These are phyloP conservation scores for Agelas oroides DNA, from an alignment of 37 sponge, comb jelly and placozoan species.

Conservation along the genomic window DNA sequence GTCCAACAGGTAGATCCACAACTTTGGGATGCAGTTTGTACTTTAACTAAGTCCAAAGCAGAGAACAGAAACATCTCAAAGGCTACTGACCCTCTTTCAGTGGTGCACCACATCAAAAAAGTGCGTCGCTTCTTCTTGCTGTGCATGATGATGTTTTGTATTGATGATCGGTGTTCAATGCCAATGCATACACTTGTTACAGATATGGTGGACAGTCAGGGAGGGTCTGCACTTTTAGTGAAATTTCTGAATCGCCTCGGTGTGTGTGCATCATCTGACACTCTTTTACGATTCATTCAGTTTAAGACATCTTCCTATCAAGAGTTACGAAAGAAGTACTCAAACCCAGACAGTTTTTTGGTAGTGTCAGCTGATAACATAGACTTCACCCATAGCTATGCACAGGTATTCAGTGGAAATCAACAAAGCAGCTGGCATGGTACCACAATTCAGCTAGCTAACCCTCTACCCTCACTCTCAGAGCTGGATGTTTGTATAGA, in stretches of 20 bases:
- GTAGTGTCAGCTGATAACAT: conserved; percentile 30
- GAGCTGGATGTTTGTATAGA: too few species aligned
- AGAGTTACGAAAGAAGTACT: neutral
- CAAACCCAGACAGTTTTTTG: neutral
- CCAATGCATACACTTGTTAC: conserved; percentile 27
- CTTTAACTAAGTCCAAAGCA: neutral
- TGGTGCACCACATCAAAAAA: neutral
- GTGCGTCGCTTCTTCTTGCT: conserved; percentile 6
- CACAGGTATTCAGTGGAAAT: conserved; percentile 11
- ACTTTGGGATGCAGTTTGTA: conserved; percentile 5
- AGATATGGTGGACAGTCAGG: conserved; percentile 28
- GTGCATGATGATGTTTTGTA: conserved; percentile 18
- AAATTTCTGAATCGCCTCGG: conserved; percentile 18
- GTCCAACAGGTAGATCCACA: neutral
- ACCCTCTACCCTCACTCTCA: conserved; percentile 28
- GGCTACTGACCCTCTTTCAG: neutral
- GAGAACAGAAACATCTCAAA: neutral
- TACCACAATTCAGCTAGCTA: conserved; percentile 18
- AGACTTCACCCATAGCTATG: conserved; percentile 37
- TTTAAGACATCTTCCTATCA: neutral
- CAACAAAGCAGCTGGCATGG: conserved; percentile 20
- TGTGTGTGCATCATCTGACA: conserved; percentile 22
- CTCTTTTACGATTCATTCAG: conserved; percentile 32
- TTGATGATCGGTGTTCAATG: conserved; percentile 27
- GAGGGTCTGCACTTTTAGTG: conserved; percentile 23